These are phyloP conservation scores for Ptilorrhoa leucosticta DNA, from an alignment of 2,113 vertebrate genomes.

Conservation along the genomic window DNA sequence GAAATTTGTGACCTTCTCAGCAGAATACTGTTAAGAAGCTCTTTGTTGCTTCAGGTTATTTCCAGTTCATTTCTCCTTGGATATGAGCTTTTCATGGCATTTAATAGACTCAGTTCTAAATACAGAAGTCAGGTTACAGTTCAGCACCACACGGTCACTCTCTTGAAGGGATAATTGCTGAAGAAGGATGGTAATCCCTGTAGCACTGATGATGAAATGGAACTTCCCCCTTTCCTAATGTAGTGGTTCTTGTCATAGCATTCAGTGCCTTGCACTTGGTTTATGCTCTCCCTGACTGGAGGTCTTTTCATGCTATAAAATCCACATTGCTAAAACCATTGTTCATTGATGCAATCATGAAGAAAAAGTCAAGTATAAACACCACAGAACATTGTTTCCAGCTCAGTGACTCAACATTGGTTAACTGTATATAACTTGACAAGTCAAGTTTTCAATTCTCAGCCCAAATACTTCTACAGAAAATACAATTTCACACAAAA, in stretches of 20 bases:
- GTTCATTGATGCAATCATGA: conserved; percentile 70
- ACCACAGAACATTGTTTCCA: conserved; percentile 54
- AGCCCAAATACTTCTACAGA: neutral
- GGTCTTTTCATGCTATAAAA: conserved; percentile 54
- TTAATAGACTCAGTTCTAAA: conserved; percentile 56
- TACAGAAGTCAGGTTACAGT: conserved; percentile 56
- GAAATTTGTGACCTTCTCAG: conserved; percentile 63
- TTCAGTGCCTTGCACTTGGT: neutral
- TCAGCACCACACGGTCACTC: conserved; percentile 39
- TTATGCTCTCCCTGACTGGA: conserved; percentile 29
- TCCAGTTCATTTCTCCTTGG: conserved; percentile 56
- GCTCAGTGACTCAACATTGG: conserved; percentile 33
- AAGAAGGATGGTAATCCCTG: conserved; percentile 30
- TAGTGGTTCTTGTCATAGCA: conserved; percentile 1
- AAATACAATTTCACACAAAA: neutral
- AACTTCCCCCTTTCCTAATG: conserved; percentile 34
- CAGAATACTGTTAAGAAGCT: conserved; percentile 45
- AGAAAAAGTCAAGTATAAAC: conserved; percentile 69
- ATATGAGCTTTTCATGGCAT: conserved; percentile 56
- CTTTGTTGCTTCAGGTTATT: conserved; percentile 67
- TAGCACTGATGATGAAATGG: conserved; percentile 33
- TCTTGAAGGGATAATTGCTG: conserved; percentile 47
- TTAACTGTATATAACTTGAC: conserved; percentile 54
- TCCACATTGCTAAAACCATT: conserved; percentile 58
- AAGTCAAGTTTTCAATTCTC: conserved; percentile 22